Percentiles rank a stretch among this genome's conserved stretches.
Conservation (phyloP, 2,113 vertebrate species). For the Bolborhynchus lineola region DNA sequence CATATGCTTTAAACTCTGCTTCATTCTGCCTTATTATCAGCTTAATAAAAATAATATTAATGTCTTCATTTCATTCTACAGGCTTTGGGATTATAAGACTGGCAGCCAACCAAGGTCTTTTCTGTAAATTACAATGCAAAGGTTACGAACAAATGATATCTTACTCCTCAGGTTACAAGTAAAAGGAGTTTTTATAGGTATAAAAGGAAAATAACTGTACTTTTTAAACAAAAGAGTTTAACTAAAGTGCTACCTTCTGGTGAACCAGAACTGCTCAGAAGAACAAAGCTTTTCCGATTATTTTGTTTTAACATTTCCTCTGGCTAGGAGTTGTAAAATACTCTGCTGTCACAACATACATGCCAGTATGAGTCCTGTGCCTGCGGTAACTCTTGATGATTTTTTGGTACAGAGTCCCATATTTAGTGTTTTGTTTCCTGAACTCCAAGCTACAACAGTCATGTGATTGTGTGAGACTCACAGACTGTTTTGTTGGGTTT, state of each 20-base stretch:
- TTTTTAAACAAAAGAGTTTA: not conserved
- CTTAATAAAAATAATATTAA: slow-evolving; percentile 42
- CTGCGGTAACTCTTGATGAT: not conserved
- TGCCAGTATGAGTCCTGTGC: not conserved
- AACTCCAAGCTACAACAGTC: not conserved
- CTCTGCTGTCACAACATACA: not conserved
- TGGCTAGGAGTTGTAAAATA: not conserved
- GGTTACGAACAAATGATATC: not conserved
- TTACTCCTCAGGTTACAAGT: not conserved
- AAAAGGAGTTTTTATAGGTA: not conserved
- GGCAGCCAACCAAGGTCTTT: not conserved
- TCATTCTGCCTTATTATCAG: slow-evolving; percentile 34
- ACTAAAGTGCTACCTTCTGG: not conserved
- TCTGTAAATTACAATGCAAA: not conserved
- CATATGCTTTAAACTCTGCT: slow-evolving; percentile 4
- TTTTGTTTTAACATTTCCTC: not conserved
- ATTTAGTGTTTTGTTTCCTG: not conserved
- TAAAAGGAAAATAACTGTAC: not conserved
- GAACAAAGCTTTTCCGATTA: not conserved
- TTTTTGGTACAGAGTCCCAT: not conserved
- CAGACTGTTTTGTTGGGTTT: not conserved
- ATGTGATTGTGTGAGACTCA: not conserved
- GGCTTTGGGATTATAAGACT: slow-evolving; percentile 4
- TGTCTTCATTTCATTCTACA: not conserved
- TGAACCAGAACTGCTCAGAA: not conserved